Evolutionary conservation across 2,888 invertebrate species (phyloP), one percentile per base, ranked within the genome.

Genomic region (Tenthredo livida): DNA sequence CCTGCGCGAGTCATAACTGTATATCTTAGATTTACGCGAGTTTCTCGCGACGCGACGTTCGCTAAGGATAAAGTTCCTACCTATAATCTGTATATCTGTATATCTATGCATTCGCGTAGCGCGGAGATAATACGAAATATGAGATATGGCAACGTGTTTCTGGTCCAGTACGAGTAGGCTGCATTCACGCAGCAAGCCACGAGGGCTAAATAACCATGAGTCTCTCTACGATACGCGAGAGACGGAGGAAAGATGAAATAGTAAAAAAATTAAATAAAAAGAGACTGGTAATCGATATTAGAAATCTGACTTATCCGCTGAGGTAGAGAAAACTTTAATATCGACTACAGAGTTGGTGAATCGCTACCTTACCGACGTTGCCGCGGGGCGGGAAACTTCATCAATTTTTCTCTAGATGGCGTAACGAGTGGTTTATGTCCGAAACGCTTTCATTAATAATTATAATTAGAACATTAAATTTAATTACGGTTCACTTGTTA

Each of bases 111-210:
- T 70, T 37, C 70, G 37, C 37, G 29, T 70, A 70, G 37, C 33
- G 37, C 29, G 37, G 17, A n/a, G 54, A 54, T 70, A 70, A 37
- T 40, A 70, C 40, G 33, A 70, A 70, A 37, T 40, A 70, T 70
- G 33, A 70, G 37, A 61, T 61, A 61, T 61, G 12, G 25, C 61
- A 61, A 61, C 61, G 61, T 61, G 67, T 67, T 10, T 67, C 17
- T 25, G 25, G 21, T 67, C 15, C 67, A 67, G 67, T 25, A 4
- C 37, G 33, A 2, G 25, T 17, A 15, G 67, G 0, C 25, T 29
- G 67, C 3, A 5, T 9, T 0, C 2, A 29, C 1, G 21, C 25
- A 5, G n/a, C n/a, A n/a, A n/a, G n/a, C n/a, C n/a, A n/a, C n/a
- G n/a, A 67, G 25, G 29, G 67, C 7, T 29, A 67, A 67, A 15